These are phyloP conservation scores for Eilema griseolum DNA, from an alignment of 2,888 invertebrate genomes.

Conservation along the genomic window DNA sequence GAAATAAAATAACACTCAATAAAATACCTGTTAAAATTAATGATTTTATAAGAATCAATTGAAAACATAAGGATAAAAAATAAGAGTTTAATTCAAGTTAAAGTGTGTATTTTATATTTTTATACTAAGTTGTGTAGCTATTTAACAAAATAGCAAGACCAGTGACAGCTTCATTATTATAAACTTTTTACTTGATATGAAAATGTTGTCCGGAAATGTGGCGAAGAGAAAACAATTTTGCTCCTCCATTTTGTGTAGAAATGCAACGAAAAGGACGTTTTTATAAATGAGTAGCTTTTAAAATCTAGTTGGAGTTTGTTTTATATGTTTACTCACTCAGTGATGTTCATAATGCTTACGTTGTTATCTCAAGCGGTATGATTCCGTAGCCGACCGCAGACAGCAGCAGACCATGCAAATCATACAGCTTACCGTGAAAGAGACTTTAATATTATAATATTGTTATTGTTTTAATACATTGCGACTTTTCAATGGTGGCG, in stretches of 20 bases:
- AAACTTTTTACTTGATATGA: neutral
- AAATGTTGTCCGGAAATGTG: slow-evolving; percentile 10
- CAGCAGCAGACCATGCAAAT: too few relatives aligned
- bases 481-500: too few relatives aligned
- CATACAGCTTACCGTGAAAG: too few relatives aligned
- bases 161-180: neutral
- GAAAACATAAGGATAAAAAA: neutral
- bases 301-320: neutral
- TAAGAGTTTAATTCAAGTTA: neutral
- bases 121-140: slow-evolving; percentile 3
- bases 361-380: neutral
- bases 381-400: too few relatives aligned
- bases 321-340: neutral
- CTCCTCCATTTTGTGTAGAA: neutral
- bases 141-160: slow-evolving; percentile 1
- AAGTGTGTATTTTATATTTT: slow-evolving; percentile 6
- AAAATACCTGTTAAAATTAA: too few relatives aligned
- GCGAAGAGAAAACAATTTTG: slow-evolving; percentile 7
- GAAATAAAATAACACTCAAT: too few relatives aligned
- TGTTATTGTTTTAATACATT: too few relatives aligned
- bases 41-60: too few relatives aligned
- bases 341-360: neutral
- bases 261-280: neutral
- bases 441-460: too few relatives aligned
- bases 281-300: neutral